Conservation (phyloP, 2,113 vertebrate genomes). For the Aldabrachelys gigantea region DNA sequence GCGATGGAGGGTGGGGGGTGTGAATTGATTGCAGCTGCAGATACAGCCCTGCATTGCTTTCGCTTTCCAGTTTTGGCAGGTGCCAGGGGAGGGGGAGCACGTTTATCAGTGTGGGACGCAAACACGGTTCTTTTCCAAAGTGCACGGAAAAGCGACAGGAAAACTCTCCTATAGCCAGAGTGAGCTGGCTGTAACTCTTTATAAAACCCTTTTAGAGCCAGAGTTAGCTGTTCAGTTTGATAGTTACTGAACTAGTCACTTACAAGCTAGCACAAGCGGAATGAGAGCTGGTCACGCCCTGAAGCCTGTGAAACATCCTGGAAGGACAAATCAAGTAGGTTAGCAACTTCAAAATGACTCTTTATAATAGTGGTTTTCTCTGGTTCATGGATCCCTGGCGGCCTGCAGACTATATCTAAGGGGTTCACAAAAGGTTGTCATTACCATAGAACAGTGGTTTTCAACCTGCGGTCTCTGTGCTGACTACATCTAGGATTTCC, state of each 20-base stretch:
- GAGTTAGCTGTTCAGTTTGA: background rate
- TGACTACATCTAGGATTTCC: too few relatives aligned
- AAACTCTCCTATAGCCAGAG: background rate
- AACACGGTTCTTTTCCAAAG: background rate
- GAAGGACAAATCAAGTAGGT: background rate
- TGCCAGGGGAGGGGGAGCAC: background rate
- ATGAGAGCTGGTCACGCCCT: too few relatives aligned
- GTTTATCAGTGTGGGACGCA: rapidly evolving
- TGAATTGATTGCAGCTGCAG: background rate
- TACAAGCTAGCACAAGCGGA: background rate
- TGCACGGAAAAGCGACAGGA: background rate
- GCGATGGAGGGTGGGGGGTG: too few relatives aligned
- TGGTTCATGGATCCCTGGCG: too few relatives aligned
- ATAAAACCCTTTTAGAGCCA: background rate
- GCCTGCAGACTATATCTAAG: too few relatives aligned
- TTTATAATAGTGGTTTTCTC: background rate
- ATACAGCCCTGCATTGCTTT: background rate
- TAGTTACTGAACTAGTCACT: background rate
- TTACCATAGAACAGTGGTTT: background rate
- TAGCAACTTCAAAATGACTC: background rate
- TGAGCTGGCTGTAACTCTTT: too few relatives aligned
- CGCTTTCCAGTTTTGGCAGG: background rate
- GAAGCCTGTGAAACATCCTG: background rate
- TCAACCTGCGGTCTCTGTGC: too few relatives aligned
- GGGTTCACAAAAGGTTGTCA: too few relatives aligned